Evolutionary conservation across 2,113 vertebrate species (phyloP).

Genomic region (Eretmochelys imbricata): DNA sequence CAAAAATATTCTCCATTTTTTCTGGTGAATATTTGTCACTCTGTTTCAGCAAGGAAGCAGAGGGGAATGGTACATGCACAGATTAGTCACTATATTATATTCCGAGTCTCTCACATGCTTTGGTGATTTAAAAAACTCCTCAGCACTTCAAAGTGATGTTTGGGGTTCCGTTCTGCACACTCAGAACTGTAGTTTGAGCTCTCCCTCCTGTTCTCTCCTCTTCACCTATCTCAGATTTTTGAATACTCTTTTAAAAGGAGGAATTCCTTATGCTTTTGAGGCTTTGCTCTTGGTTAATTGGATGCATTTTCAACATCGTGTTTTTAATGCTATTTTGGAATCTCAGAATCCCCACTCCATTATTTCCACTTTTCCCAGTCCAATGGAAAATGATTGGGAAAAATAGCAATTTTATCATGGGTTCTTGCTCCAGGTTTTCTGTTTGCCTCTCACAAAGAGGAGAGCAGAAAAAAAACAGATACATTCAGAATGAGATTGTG

Average conservation of each 20-base stretch:
- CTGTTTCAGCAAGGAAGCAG: not conserved
- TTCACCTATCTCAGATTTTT: not conserved
- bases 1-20: rapidly evolving
- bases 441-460: not conserved
- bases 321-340: not conserved
- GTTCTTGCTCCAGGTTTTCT: not conserved
- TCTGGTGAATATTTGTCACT: not conserved
- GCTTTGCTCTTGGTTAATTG: not conserved
- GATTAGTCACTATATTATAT: no score
- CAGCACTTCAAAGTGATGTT: not conserved
- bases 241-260: not conserved
- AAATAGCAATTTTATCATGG: not conserved
- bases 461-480: not conserved
- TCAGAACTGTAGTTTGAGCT: not conserved
- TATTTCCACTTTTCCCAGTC: not conserved
- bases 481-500: not conserved
- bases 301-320: not conserved
- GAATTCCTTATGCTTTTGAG: not conserved
- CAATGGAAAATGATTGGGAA: not conserved
- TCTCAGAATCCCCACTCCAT: not conserved
- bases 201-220: not conserved
- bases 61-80: rapidly evolving
- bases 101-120: rapidly evolving
- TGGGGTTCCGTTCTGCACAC: not conserved
- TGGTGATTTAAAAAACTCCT: not conserved